Percentiles rank a stretch among this genome's conserved stretches.
Conservation (phyloP, 2,888 invertebrate species). For the Drosophila koepferae region DNA sequence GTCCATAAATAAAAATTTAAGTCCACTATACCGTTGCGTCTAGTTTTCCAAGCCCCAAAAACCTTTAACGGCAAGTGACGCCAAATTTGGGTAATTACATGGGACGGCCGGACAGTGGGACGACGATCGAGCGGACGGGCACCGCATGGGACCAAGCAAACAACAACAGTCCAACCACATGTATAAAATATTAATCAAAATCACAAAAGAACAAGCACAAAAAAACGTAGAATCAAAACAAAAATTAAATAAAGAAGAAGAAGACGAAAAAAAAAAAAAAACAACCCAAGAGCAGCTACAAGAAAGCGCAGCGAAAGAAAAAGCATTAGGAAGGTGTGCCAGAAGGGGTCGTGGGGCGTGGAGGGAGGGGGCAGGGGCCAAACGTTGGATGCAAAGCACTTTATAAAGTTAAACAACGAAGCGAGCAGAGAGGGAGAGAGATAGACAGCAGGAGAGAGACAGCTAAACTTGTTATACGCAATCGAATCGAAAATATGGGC, state of each 20-base stretch:
- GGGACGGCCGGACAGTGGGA: conserved; percentile 46
- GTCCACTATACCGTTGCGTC: conserved; percentile 66
- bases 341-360: not conserved
- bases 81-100: conserved; percentile 77
- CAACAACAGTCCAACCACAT: conserved; percentile 45
- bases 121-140: conserved; percentile 24
- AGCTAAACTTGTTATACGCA: conserved; percentile 80
- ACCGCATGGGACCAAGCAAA: conserved; percentile 57
- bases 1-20: conserved; percentile 64
- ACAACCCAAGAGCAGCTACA: conserved; percentile 47
- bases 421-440: conserved; percentile 14
- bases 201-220: conserved; percentile 61
- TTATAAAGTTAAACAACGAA: conserved; percentile 63
- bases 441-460: conserved; percentile 6
- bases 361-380: not conserved
- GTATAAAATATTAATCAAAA: conserved; percentile 77
- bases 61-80: conserved; percentile 75
- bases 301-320: conserved; percentile 49
- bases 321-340: conserved; percentile 52
- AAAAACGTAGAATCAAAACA: conserved; percentile 62
- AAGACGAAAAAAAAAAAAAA: conserved; percentile 41
- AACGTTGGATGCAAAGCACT: conserved; percentile 79
- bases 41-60: conserved; percentile 42
- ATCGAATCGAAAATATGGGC: conserved; percentile 77
- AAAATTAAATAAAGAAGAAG: conserved; percentile 63